Base-by-base conservation (phyloP, 2,888 invertebrate species). In the Ptychoptera albimana region DNA sequence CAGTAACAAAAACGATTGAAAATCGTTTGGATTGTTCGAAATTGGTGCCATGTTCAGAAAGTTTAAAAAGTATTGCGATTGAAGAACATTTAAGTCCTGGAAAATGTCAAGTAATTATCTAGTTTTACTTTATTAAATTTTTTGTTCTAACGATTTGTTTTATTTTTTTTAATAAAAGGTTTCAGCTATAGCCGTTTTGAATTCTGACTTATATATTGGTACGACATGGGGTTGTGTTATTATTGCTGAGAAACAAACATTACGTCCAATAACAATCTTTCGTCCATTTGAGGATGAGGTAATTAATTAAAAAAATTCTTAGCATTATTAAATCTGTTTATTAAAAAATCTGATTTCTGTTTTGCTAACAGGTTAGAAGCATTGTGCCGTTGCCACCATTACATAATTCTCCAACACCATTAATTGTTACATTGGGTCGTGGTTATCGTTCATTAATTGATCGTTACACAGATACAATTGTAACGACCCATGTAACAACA, bases 151-250 rank as follows among this genome's bases (percentile, higher is more conserved):
- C 8, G 29, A 11, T 13, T n/a, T n/a, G 7, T 23, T 41, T 34
- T 30, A 15, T 42, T 29, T 37, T 23, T 16, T 16, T 42, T 14
- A 31, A 9, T 10, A 35, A 34, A 32, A 55, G 52, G 65, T 66
- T 10, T 63, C 66, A 1, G 63, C 66, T 75, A 80, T 50, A 74
- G 82, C 53, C 41, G 72, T 77, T 31, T 66, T 80, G 44, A 73
- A 74, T 31, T 73, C 75, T 30, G 79, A 81, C 55, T 67, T 94
- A 36, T 91, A 88, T 62, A 81, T 89, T 48, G 96, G 96, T 39
- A 96, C 96, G 1, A 88, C 89, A 8, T 87, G 89, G 83, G 97
- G 97, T 16, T 91, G 92, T 60, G 68, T 97, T 39, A 82, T 96
- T 43, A 83, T 94, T 7, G 87, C 89, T 0, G 91, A 92, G 60